phyloP scores from a whole-genome alignment of 2,113 vertebrate genomes.

The Bungarus multicinctus region DNA sequence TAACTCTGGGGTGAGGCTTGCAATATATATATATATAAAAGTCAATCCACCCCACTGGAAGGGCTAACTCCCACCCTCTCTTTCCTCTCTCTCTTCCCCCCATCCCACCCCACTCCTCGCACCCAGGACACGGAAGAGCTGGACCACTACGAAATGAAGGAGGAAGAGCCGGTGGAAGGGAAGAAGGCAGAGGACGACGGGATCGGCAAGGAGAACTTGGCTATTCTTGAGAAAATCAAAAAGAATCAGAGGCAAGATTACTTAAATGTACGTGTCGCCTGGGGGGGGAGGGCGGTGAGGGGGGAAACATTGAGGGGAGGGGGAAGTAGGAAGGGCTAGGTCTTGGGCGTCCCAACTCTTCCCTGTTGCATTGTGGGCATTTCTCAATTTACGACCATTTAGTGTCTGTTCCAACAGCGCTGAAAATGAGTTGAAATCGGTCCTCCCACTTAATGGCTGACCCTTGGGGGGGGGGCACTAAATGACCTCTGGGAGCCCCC shows the following conservation, averaged over 20 bases:
- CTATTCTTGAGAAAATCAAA: conserved; percentile 80
- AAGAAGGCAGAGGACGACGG: conserved; percentile 77
- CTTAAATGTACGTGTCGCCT: conserved; percentile 78
- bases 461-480: not conserved
- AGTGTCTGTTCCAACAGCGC: too few species aligned
- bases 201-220: conserved; percentile 79
- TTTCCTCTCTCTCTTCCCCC: too few species aligned
- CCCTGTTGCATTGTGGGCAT: not conserved
- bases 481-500: not conserved
- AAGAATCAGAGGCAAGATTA: conserved; percentile 87
- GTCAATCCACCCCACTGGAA: too few species aligned
- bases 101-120: not conserved
- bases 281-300: conserved; percentile 26
- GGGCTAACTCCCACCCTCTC: not conserved
- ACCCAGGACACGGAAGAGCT: conserved; percentile 76
- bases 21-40: not conserved
- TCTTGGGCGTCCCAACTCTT: not conserved
- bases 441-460: too few species aligned
- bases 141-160: conserved; percentile 82
- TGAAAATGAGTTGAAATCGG: too few species aligned
- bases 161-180: conserved; percentile 75
- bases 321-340: not conserved
- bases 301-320: not conserved
- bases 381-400: too few species aligned
- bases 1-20: too few species aligned